Conservation (phyloP, 1,140 invertebrate genomes). For the Eulimnadia texana region DNA sequence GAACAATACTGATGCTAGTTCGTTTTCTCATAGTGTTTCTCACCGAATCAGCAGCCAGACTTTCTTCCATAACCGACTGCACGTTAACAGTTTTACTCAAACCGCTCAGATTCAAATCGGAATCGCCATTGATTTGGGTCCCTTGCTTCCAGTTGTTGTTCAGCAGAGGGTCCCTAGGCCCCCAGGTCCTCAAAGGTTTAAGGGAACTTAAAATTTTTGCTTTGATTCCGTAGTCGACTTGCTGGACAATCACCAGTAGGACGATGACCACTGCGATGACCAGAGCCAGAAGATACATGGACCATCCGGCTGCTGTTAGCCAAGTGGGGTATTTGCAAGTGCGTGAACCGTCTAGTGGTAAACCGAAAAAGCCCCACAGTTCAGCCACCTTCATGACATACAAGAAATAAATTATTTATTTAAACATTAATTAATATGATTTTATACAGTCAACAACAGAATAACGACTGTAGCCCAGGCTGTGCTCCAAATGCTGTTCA, state of each 20-base stretch:
- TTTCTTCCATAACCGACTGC: neutral
- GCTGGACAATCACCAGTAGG: neutral
- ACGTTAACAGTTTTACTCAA: neutral
- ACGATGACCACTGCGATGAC: neutral
- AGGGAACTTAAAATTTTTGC: slow-evolving; percentile 1
- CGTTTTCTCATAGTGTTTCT: neutral
- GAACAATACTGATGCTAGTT: neutral
- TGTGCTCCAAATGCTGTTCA: neutral
- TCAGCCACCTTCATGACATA: slow-evolving; percentile 3
- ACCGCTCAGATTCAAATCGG: neutral
- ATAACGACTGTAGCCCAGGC: slow-evolving; percentile 1
- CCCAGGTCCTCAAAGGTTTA: slow-evolving; percentile 10
- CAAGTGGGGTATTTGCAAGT: slow-evolving; percentile 8
- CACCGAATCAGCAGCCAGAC: neutral
- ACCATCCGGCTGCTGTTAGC: slow-evolving; percentile 9
- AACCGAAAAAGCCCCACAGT: slow-evolving; percentile 12
- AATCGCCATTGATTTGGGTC: neutral
- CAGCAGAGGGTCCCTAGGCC: slow-evolving; percentile 7
- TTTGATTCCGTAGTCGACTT: slow-evolving; percentile 8
- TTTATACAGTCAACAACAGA: neutral
- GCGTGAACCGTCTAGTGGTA: slow-evolving; percentile 9
- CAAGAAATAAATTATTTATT: neutral
- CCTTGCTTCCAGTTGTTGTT: slow-evolving; percentile 6
- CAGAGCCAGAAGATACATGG: slow-evolving; percentile 9
- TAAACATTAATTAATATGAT: neutral